These are phyloP conservation scores for Sebastes jordani DNA, from an alignment of 2,797 vertebrate species.

Conservation along the genomic window DNA sequence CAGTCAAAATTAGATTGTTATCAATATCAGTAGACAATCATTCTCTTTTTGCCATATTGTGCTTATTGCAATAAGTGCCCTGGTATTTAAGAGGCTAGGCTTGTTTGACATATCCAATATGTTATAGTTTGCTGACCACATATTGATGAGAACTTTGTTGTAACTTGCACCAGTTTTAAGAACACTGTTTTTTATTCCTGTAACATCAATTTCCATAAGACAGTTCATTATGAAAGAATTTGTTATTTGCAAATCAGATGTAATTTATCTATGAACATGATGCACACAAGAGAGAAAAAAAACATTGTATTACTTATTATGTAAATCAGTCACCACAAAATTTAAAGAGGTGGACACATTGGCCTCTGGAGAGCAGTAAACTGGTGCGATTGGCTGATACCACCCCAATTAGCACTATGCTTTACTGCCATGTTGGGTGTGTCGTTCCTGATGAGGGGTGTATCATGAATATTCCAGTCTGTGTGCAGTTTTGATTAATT, in stretches of 20 bases:
- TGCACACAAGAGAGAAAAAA: not conserved
- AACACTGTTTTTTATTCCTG: not conserved
- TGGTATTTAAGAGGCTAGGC: not conserved
- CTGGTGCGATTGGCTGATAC: not conserved
- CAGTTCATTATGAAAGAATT: not conserved
- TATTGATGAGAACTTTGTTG: not conserved
- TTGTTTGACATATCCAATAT: not conserved
- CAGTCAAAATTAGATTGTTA: not conserved
- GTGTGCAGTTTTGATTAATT: conserved; percentile 36
- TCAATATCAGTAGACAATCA: not conserved
- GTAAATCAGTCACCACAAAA: not conserved
- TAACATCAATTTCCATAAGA: not conserved
- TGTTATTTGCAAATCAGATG: not conserved
- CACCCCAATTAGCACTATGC: not conserved
- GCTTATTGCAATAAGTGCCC: not conserved
- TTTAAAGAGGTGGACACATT: not conserved
- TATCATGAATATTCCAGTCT: conserved; percentile 17
- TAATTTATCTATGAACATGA: not conserved
- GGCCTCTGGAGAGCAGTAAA: conserved; percentile 1
- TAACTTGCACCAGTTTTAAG: not conserved
- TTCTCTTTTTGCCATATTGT: not conserved
- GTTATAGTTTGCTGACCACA: not conserved
- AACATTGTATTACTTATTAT: not conserved
- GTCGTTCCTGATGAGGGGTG: not conserved
- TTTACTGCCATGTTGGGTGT: conserved; percentile 6